Evolutionary conservation across 2,888 invertebrate genomes (phyloP), one percentile per base, ranked within the genome.

Genomic region (Actias luna): DNA sequence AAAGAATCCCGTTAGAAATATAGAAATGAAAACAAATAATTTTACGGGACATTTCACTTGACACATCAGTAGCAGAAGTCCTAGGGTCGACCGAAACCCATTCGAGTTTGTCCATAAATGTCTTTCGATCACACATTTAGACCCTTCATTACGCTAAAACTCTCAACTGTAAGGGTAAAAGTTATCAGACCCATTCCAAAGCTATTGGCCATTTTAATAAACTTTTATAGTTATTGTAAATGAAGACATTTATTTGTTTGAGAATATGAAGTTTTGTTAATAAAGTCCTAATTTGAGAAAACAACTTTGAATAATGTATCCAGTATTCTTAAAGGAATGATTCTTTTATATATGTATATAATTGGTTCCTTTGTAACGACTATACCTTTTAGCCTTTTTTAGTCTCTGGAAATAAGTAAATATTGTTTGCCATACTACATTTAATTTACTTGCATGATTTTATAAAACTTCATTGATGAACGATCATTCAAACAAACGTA

Each of bases 21-120:
- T 7, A 42, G 18, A 8, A 8, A 18, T 5, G 18, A 42, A 18
- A 42, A 42, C 42, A 5, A 0, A 39, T 39, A n/a, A n/a, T n/a
- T n/a, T n/a, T 4, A 33, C n/a, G 42, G 18, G 5, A 29, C 50
- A 60, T 58, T 59, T 65, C 67, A 61, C 65, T 67, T 62, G 67
- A 68, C 68, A 70, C 68, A 64, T 70, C 64, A 68, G 65, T 70
- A 65, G 63, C 60, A 61, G 58, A 67, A 64, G 63, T 64, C 29
- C 33, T 58, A 58, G 31, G 16, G 42, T 63, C 68, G 63, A 60
- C 64, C 60, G 65, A 65, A 68, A 71, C 63, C 66, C 68, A 72
- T 74, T 73, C 68, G 68, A 76, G 71, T 77, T 75, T 63, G 66
- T 66, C 71, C 72, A 71, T 73, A 69, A 75, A 75, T 70, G 72